Evolutionary conservation across 2,113 vertebrate species (phyloP), one percentile per base, ranked within the genome.

Genomic region (Malurus elegans): DNA sequence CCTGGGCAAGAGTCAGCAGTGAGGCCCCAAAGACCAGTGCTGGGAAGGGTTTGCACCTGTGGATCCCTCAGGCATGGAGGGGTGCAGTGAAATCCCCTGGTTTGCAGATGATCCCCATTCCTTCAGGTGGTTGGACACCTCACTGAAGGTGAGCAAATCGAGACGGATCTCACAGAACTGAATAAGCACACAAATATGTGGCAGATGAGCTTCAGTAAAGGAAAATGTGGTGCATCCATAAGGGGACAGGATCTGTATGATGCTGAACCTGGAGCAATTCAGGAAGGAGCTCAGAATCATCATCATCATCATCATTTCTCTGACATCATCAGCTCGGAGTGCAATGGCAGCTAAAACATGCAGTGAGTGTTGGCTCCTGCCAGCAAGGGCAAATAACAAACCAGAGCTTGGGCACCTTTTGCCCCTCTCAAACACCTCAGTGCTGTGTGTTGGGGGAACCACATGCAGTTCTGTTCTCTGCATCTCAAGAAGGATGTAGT

Each of bases 401-500:
- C 36, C 71, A 75, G 29, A 65, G 18, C 31, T 54, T 69, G 47
- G 32, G 12, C 38, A 66, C 4, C 7, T 67, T 80, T 48, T 58
- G 61, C 48, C 16, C 19, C 18, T 42, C n/a, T 62, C 0, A 6
- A 48, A 48, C 31, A 72, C 20, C 10, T 32, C 3, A 0, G 24
- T 87, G 36, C 36, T 73, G 38, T 0, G 0, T 51, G 14, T 38
- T n/a, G 7, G 18, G 17, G 32, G 4, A 5, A 5, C 13, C 62
- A 40, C n/a, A 7, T 51, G 51, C 42, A 32, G 47, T 19, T 82
- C 62, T 58, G 48, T 24, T 53, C 45, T 74, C 75, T 70, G 56
- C 56, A 57, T 15, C 51, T 79, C 84, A 82, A 18, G 67, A 54
- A 78, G 21, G 34, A 67, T 26, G 20, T 4, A 61, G 21, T 28